Evolutionary conservation across 2,797 vertebrate genomes (phyloP).

Genomic region (Falco rusticolus): DNA sequence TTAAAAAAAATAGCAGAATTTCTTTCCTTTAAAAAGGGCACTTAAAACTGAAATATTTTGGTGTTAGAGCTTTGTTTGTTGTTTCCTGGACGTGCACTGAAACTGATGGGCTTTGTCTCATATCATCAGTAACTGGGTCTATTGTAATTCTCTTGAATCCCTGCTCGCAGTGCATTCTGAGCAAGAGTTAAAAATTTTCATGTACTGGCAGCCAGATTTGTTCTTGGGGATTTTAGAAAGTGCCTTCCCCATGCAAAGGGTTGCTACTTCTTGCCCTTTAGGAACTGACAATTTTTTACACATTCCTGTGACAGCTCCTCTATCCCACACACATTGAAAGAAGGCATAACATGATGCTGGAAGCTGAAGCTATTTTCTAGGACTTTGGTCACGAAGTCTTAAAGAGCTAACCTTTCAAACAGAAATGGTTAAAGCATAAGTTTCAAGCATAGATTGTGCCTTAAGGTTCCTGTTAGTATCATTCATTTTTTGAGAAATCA

Average conservation of each 20-base stretch:
- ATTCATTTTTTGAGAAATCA: not conserved
- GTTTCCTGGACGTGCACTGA: not conserved
- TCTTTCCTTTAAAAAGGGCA: not conserved
- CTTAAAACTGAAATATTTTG: not conserved
- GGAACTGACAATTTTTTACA: not conserved
- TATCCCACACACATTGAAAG: not conserved
- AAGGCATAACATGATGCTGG: not conserved
- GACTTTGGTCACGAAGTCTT: not conserved
- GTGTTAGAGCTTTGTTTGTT: not conserved
- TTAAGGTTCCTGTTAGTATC: not conserved
- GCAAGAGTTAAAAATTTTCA: not conserved
- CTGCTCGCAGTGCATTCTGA: not conserved
- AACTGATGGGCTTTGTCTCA: not conserved
- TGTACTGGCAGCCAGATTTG: not conserved
- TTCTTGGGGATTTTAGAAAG: not conserved
- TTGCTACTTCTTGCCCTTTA: constrained; percentile 10
- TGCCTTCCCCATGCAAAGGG: not conserved
- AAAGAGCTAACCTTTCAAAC: not conserved
- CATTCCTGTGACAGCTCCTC: not conserved
- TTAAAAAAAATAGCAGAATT: not conserved
- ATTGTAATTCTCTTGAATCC: not conserved
- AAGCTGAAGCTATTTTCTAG: not conserved
- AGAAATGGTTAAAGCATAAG: not conserved
- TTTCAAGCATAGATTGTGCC: not conserved
- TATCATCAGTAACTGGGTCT: not conserved